phyloP scores from a whole-genome alignment of 37 sponge, comb jelly and placozoan species.

The Geodia barretti region DNA sequence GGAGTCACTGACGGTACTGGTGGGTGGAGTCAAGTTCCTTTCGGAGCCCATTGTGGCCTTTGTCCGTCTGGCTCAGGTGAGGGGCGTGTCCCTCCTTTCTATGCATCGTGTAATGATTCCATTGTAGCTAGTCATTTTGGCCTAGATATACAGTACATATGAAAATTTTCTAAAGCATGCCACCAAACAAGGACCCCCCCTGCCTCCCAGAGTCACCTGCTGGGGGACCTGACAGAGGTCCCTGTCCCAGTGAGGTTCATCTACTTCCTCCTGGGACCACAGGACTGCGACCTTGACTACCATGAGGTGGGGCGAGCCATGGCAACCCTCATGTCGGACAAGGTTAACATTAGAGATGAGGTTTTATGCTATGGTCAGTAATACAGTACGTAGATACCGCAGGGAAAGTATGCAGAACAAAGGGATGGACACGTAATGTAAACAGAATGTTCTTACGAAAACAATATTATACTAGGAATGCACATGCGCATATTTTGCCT shows the following conservation, averaged over 20 bases:
- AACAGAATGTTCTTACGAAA: too few species aligned
- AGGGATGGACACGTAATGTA: too few species aligned
- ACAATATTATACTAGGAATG: too few species aligned
- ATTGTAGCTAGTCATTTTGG: too few species aligned
- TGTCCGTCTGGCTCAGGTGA: slow-evolving; percentile 67
- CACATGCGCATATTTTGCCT: background rate
- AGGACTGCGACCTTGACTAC: slow-evolving; percentile 40
- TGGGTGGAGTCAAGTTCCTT: slow-evolving; percentile 79
- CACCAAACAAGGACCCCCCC: too few species aligned
- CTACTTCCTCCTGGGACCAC: slow-evolving; percentile 80
- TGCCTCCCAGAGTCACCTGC: slow-evolving; percentile 26
- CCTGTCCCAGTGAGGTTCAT: slow-evolving; percentile 88
- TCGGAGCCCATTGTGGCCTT: slow-evolving; percentile 71
- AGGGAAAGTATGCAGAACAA: too few species aligned
- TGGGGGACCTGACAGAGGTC: slow-evolving; percentile 84
- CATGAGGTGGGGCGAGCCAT: slow-evolving; percentile 90
- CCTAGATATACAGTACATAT: too few species aligned
- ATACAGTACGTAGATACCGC: background rate
- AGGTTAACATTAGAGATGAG: slow-evolving; percentile 25
- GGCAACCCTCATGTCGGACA: slow-evolving; percentile 87
- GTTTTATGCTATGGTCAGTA: background rate
- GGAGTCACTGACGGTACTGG: slow-evolving; percentile 85
- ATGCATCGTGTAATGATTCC: too few species aligned
- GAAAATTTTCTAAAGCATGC: too few species aligned
- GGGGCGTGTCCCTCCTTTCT: background rate